phyloP scores from a whole-genome alignment of 2,888 invertebrate genomes.

The Tinea pellionella region DNA sequence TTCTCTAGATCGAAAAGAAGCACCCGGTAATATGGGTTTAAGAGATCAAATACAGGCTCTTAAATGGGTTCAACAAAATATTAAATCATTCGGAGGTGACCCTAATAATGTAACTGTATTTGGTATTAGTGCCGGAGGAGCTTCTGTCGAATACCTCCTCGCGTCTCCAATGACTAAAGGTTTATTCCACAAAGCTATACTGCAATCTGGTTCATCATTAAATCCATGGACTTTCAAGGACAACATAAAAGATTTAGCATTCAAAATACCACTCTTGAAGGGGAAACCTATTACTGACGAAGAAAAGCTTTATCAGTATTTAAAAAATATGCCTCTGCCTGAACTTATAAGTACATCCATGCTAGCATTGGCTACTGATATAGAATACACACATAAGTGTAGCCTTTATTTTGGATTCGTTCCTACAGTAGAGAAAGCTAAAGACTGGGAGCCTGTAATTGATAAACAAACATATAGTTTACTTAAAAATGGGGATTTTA shows the following conservation, averaged over 20 bases:
- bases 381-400: constrained; percentile 28
- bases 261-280: constrained; percentile 34
- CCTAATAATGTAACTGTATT: constrained; percentile 60
- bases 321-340: constrained; percentile 36
- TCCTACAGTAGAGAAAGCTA: constrained; percentile 47
- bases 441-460: constrained; percentile 55
- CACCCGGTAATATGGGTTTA: constrained; percentile 61
- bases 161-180: constrained; percentile 55
- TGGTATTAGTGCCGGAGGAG: constrained; percentile 65
- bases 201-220: constrained; percentile 65
- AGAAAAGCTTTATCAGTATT: constrained; percentile 33
- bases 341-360: constrained; percentile 41
- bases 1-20: constrained; percentile 44
- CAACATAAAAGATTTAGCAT: constrained; percentile 34
- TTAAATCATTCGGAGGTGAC: constrained; percentile 56
- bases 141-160: constrained; percentile 53
- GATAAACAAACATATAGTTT: constrained; percentile 43
- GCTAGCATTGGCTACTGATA: constrained; percentile 26
- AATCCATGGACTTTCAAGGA: constrained; percentile 55
- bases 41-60: constrained; percentile 65
- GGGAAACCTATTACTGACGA: constrained; percentile 29
- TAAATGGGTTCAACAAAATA: constrained; percentile 63
- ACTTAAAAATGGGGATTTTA: constrained; percentile 46
- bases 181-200: constrained; percentile 63
- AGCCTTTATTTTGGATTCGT: constrained; percentile 62